Evolutionary conservation across 2,797 vertebrate species (phyloP).

Genomic region (Periophthalmus magnuspinnatus): DNA sequence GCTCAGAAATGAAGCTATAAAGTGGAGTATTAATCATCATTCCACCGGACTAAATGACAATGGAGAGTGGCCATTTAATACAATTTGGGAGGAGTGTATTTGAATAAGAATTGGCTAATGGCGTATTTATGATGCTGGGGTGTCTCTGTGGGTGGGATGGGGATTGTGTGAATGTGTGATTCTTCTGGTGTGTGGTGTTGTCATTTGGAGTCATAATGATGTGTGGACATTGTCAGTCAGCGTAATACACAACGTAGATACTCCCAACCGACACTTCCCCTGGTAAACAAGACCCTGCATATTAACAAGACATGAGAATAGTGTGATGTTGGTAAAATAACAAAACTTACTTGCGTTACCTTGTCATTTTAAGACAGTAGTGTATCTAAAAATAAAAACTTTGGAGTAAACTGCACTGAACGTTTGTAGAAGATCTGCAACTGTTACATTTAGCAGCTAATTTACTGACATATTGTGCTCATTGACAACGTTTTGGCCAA

Average conservation of each 20-base stretch:
- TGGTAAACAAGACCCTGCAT: not conserved
- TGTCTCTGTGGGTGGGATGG: constrained; percentile 29
- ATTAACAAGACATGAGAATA: not conserved
- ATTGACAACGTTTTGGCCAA: not conserved
- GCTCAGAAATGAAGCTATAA: constrained; percentile 67
- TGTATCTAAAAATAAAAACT: no score
- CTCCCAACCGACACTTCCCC: not conserved
- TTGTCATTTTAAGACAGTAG: no score
- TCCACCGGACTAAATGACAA: constrained; percentile 62
- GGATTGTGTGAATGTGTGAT: constrained; percentile 4
- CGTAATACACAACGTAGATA: not conserved
- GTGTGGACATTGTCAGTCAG: constrained; percentile 8
- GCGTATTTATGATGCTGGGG: constrained; percentile 50
- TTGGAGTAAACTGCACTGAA: not conserved
- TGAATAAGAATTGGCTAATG: constrained; percentile 55
- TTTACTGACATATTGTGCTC: no score
- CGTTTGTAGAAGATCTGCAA: not conserved
- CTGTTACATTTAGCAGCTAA: not conserved
- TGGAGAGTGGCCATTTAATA: constrained; percentile 57
- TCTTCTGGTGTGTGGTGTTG: constrained; percentile 1
- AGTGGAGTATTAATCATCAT: constrained; percentile 71
- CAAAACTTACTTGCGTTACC: not conserved
- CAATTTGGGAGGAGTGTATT: constrained; percentile 47
- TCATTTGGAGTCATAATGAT: constrained; percentile 14
- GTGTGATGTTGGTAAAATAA: not conserved